Evolutionary conservation across 2,888 invertebrate species (phyloP).

Genomic region (Enchytraeus crypticus): DNA sequence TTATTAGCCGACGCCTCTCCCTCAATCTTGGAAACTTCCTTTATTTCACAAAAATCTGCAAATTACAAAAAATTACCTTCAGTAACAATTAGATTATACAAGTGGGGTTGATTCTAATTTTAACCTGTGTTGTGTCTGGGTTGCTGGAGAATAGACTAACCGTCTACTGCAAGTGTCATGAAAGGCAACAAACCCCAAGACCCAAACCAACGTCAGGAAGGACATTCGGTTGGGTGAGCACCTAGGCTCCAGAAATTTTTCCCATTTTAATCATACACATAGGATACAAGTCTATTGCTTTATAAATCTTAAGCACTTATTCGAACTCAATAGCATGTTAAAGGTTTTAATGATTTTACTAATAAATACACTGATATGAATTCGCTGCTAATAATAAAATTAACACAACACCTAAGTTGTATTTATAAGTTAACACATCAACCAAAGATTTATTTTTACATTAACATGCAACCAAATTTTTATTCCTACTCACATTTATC

Average conservation of each 20-base stretch:
- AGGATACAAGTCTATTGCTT: not conserved
- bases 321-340: not conserved
- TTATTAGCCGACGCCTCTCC: slow-evolving; percentile 97
- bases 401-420: not conserved
- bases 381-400: not conserved
- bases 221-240: no score
- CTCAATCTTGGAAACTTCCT: slow-evolving; percentile 72
- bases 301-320: not conserved
- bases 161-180: no score
- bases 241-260: not conserved
- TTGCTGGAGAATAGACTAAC: no score
- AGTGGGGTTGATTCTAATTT: not conserved
- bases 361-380: not conserved
- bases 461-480: not conserved
- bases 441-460: not conserved
- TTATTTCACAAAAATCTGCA: slow-evolving; percentile 60
- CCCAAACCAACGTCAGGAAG: no score
- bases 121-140: no score
- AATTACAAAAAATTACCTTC: not conserved
- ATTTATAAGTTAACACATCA: not conserved
- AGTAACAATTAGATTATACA: not conserved
- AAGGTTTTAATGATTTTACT: not conserved
- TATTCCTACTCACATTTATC: slow-evolving; percentile 18
- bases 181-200: no score
- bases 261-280: not conserved